phyloP scores from a whole-genome alignment of 2,888 invertebrate genomes.

The Eupithecia tripunctaria region DNA sequence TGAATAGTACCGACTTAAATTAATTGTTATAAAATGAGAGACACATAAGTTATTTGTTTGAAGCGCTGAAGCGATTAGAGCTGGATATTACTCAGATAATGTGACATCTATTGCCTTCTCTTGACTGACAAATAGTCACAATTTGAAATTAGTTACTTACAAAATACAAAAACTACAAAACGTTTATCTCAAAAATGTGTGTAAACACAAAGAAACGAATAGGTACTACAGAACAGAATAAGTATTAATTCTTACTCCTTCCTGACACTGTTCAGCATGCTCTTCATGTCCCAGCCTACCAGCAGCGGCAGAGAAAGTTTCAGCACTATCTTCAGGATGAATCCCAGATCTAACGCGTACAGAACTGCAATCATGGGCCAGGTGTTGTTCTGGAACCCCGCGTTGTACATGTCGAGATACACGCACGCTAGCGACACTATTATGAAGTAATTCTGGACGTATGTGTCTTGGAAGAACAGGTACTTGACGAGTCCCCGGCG shows the following conservation, averaged over 20 bases:
- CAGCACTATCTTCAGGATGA: constrained; percentile 62
- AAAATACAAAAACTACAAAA: too few species aligned
- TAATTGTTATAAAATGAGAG: too few species aligned
- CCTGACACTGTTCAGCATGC: constrained; percentile 48
- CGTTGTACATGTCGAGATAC: constrained; percentile 67
- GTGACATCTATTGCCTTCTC: too few species aligned
- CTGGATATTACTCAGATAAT: too few species aligned
- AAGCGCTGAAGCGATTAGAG: too few species aligned
- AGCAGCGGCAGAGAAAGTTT: constrained; percentile 56
- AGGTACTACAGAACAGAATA: background rate
- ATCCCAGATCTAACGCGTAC: constrained; percentile 64
- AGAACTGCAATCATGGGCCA: constrained; percentile 51
- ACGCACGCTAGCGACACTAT: constrained; percentile 60
- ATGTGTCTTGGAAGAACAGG: constrained; percentile 53
- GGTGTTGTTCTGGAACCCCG: constrained; percentile 66
- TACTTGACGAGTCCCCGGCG: constrained; percentile 48
- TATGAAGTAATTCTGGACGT: constrained; percentile 61
- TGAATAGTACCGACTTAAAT: too few species aligned
- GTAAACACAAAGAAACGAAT: background rate
- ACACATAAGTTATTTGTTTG: too few species aligned
- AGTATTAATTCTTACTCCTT: constrained; percentile 49
- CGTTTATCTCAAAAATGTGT: too few species aligned
- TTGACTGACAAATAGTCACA: too few species aligned
- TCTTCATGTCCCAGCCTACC: constrained; percentile 45
- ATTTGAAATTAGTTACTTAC: too few species aligned